Base-by-base conservation (phyloP, 1,140 invertebrate genomes). In the Bemisia tabaci region DNA sequence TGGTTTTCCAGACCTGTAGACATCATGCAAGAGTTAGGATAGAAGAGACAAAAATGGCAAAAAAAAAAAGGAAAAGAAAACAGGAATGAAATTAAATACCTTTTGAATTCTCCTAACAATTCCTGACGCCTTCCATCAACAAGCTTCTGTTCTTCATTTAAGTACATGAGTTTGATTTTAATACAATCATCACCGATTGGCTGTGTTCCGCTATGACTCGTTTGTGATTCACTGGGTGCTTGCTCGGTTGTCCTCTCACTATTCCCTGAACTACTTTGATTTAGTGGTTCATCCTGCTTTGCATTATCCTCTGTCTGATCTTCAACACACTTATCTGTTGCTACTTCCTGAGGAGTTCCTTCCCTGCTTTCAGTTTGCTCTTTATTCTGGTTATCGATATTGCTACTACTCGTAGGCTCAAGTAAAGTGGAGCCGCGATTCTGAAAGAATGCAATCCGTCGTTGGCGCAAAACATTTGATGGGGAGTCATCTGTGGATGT, bases 31-130 rank as follows among this genome's bases (percentile, higher is more conserved):
- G n/a, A n/a, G n/a, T n/a, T n/a, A n/a, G n/a, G n/a, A n/a, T n/a
- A n/a, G n/a, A n/a, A n/a, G n/a, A n/a, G n/a, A n/a, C n/a, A n/a
- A n/a, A n/a, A n/a, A n/a, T n/a, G n/a, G n/a, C n/a, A n/a, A n/a
- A n/a, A n/a, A n/a, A n/a, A n/a, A n/a, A n/a, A n/a, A n/a, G n/a
- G n/a, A n/a, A n/a, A n/a, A n/a, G n/a, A n/a, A n/a, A n/a, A n/a
- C n/a, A n/a, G n/a, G n/a, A n/a, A n/a, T n/a, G n/a, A n/a, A n/a
- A 23, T 9, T 23, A 25, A 23, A 61, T 78, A 93, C 91, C 86
- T 87, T 85, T 92, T 93, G 78, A 95, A 95, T 77, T 91, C 87
- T 64, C 87, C 89, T 68, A 95, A 78, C 66, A 83, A 81, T 75
- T 92, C 90, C 68, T 86, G 81, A 26, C 87, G 81, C 68, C 82